Evolutionary conservation across 64 coral and sea anemone genomes (phyloP).

Genomic region (Pocillopora damicornis): DNA sequence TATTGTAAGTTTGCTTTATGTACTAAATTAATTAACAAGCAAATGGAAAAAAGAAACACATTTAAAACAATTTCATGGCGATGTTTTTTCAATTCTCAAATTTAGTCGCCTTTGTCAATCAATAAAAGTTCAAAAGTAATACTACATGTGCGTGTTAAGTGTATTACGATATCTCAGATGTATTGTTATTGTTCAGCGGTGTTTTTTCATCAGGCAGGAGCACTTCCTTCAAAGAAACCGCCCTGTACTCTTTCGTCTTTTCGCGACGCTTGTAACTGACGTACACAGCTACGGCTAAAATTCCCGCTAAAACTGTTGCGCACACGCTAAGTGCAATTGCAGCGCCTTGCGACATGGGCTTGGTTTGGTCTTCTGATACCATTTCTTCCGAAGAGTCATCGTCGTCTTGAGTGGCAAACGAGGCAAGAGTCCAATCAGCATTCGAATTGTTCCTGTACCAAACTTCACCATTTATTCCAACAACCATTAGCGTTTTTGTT

Average conservation of each 20-base stretch:
- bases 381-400: conserved; percentile 27
- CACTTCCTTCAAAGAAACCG: background rate
- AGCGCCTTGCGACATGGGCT: conserved; percentile 20
- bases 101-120: background rate
- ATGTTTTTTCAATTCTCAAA: background rate
- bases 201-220: background rate
- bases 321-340: conserved; percentile 52
- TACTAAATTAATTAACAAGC: too few species aligned
- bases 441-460: conserved; percentile 49
- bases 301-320: conserved; percentile 34
- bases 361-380: background rate
- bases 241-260: background rate
- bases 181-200: conserved; percentile 17
- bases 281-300: conserved; percentile 23
- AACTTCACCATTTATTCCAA: conserved; percentile 68
- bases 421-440: conserved; percentile 41
- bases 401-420: conserved; percentile 35
- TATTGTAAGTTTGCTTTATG: too few species aligned
- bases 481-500: conserved; percentile 51
- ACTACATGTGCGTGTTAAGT: background rate
- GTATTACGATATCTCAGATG: background rate
- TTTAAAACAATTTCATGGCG: background rate
- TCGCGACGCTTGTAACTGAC: conserved; percentile 32
- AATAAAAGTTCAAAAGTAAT: background rate
- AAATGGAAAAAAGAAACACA: too few species aligned